Percentiles rank a stretch among this genome's conserved stretches.
Evolutionary conservation across 2,797 vertebrate species (phyloP).

Genomic region (Sternotherus odoratus): DNA sequence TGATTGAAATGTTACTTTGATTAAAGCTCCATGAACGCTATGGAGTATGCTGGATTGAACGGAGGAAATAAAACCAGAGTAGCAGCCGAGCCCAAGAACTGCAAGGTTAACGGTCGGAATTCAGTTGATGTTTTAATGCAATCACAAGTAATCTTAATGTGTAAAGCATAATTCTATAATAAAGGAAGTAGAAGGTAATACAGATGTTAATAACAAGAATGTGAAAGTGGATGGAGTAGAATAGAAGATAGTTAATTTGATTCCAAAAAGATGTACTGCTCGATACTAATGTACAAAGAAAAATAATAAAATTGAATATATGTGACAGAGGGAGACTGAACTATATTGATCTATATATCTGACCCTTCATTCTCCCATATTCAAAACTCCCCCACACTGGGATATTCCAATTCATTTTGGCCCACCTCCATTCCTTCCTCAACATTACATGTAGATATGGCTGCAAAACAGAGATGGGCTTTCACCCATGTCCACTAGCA

Average conservation of each 20-base stretch:
- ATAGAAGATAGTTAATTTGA: not conserved
- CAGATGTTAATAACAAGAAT: not conserved
- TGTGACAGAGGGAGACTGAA: rapidly evolving
- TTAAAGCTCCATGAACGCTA: not conserved
- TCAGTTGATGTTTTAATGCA: not conserved
- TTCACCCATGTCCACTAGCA: not conserved
- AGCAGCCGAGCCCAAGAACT: not conserved
- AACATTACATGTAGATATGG: not conserved
- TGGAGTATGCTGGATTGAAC: not conserved
- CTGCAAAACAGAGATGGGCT: not conserved
- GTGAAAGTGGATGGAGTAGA: not conserved
- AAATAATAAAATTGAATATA: not conserved
- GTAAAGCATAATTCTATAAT: not conserved
- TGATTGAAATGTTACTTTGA: not conserved
- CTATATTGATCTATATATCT: not conserved
- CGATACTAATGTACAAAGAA: not conserved
- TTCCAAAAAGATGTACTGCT: not conserved
- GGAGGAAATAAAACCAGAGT: not conserved
- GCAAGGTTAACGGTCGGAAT: not conserved
- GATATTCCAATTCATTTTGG: not conserved
- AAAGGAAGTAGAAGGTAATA: not conserved
- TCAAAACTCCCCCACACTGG: not conserved
- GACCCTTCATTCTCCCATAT: not conserved
- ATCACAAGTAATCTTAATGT: not conserved
- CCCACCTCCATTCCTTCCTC: not conserved